These are phyloP conservation scores for Nemotelus nigrinus DNA, from an alignment of 2,888 invertebrate genomes.

Conservation along the genomic window DNA sequence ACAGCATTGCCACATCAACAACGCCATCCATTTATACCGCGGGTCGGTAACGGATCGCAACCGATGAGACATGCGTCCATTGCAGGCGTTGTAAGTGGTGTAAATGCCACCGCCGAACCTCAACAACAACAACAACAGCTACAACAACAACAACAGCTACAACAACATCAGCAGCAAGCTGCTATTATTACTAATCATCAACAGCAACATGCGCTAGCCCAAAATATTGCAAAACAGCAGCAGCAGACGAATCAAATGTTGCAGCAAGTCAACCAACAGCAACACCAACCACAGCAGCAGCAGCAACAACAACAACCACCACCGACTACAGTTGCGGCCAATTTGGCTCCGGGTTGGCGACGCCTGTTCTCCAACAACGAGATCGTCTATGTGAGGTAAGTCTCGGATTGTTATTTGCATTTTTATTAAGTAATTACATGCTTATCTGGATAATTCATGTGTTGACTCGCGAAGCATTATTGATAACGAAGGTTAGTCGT, in stretches of 20 bases:
- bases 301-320: slow-evolving; percentile 49
- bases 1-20: slow-evolving; percentile 51
- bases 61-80: slow-evolving; percentile 13
- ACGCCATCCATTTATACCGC: slow-evolving; percentile 55
- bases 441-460: neutral
- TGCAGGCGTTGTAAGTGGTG: slow-evolving; percentile 10
- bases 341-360: slow-evolving; percentile 83
- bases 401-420: slow-evolving; percentile 47
- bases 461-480: too few species aligned
- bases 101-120: slow-evolving; percentile 43
- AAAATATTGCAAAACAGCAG: slow-evolving; percentile 52
- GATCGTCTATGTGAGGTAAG: slow-evolving; percentile 82
- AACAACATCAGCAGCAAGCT: slow-evolving; percentile 39
- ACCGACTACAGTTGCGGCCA: slow-evolving; percentile 54
- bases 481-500: too few species aligned
- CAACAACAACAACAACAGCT: slow-evolving; percentile 40
- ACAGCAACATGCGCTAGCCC: slow-evolving; percentile 54
- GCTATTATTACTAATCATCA: slow-evolving; percentile 53
- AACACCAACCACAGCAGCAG: slow-evolving; percentile 51
- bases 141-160: slow-evolving; percentile 39
- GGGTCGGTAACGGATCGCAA: slow-evolving; percentile 57
- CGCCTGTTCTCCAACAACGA: slow-evolving; percentile 76
- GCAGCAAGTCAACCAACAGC: slow-evolving; percentile 42
- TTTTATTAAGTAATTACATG: slow-evolving; percentile 11
- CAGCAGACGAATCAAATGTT: slow-evolving; percentile 32